phyloP scores from a whole-genome alignment of 2,888 invertebrate genomes.

The Tetramorium bicarinatum region DNA sequence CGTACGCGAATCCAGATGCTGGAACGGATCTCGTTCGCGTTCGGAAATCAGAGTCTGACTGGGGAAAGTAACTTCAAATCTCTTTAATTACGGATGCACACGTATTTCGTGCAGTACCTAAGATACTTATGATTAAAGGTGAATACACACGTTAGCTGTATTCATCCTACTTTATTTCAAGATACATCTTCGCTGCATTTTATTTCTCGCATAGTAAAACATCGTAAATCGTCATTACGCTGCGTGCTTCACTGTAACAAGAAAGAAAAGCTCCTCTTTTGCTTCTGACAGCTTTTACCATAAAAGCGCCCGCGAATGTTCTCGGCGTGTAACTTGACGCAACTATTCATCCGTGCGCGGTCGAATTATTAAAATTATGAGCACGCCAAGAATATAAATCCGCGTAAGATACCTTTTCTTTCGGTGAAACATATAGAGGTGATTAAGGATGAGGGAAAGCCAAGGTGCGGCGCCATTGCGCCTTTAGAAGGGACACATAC shows the following conservation, averaged over 20 bases:
- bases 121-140: not conserved
- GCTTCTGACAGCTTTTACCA: not conserved
- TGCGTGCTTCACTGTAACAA: not conserved
- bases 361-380: constrained; percentile 10
- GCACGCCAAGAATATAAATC: not conserved
- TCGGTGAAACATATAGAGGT: not conserved
- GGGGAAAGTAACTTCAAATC: not conserved
- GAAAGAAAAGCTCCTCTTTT: constrained; percentile 5
- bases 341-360: not conserved
- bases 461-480: constrained; percentile 37
- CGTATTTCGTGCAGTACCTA: not conserved
- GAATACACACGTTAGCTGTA: not conserved
- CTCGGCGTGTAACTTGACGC: constrained; percentile 8
- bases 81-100: not conserved
- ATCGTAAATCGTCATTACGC: constrained; percentile 15
- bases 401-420: not conserved
- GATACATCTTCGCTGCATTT: not conserved
- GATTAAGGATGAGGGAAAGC: not conserved
- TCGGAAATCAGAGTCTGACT: constrained; percentile 18
- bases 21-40: not conserved
- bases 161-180: not conserved
- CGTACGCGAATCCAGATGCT: not conserved
- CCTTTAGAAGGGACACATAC: constrained; percentile 57
- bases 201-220: constrained; percentile 14
- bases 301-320: not conserved